phyloP scores from a whole-genome alignment of 2,888 invertebrate species.

The Neoitamus cyanurus region DNA sequence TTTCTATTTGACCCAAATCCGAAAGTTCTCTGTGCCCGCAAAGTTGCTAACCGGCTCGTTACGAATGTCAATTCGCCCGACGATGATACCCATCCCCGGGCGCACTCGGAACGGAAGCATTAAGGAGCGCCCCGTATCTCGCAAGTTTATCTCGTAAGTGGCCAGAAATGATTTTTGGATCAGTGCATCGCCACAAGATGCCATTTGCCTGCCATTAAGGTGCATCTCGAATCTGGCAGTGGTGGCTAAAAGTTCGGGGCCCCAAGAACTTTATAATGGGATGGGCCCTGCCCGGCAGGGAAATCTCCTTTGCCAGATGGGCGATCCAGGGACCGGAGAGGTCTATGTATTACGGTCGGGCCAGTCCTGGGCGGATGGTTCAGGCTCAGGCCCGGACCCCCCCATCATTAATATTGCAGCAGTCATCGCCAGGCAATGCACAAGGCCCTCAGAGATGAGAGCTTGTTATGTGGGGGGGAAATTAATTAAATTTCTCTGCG shows the following conservation, averaged over 20 bases:
- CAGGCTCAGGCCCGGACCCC: not conserved
- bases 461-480: constrained; percentile 33
- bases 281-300: not conserved
- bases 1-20: constrained; percentile 35
- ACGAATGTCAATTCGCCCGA: constrained; percentile 27
- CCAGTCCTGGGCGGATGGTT: not conserved
- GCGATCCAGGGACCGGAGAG: not conserved
- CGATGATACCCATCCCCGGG: not conserved
- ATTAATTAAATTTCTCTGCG: constrained; percentile 40
- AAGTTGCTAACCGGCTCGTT: not conserved
- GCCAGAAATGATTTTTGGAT: constrained; percentile 35
- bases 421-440: constrained; percentile 32
- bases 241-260: constrained; percentile 1
- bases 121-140: not conserved
- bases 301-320: not conserved
- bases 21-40: not conserved
- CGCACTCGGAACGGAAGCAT: not conserved
- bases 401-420: constrained; percentile 38
- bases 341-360: not conserved
- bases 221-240: constrained; percentile 4
- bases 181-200: constrained; percentile 27
- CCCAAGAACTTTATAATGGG: not conserved
- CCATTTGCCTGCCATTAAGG: constrained; percentile 29
- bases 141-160: constrained; percentile 34
- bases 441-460: constrained; percentile 16